Evolutionary conservation across 2,113 vertebrate species (phyloP).

Genomic region (Malurus cyaneus): DNA sequence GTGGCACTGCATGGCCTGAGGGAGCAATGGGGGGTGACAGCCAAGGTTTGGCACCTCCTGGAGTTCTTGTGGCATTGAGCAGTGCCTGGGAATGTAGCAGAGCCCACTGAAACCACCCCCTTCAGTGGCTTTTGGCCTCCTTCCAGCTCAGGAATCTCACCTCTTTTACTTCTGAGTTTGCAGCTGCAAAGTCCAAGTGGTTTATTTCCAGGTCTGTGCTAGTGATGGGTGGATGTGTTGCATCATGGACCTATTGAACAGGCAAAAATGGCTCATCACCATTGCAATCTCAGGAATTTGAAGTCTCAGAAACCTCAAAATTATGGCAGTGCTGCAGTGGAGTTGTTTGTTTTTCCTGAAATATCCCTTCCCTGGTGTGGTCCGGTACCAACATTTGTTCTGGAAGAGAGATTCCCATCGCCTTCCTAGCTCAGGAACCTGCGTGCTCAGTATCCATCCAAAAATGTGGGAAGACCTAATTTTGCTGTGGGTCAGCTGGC

Average conservation of each 20-base stretch:
- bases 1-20: neutral
- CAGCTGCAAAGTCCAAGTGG: neutral
- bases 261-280: neutral
- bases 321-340: neutral
- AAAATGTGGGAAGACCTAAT: rapidly evolving
- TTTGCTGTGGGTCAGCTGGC: neutral
- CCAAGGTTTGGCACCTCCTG: neutral
- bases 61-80: neutral
- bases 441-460: neutral
- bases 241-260: neutral
- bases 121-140: neutral
- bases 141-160: neutral
- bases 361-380: neutral
- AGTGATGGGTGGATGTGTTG: rapidly evolving
- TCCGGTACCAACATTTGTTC: neutral
- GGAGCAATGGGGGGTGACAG: neutral
- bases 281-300: neutral
- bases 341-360: neutral
- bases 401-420: neutral
- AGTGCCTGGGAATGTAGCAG: neutral
- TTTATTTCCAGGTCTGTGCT: neutral
- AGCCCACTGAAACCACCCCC: rapidly evolving
- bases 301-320: neutral
- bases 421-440: neutral
- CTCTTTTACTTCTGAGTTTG: neutral